Evolutionary conservation across 2,113 vertebrate genomes (phyloP), one percentile per base, ranked within the genome.

Genomic region (Gobius niger): DNA sequence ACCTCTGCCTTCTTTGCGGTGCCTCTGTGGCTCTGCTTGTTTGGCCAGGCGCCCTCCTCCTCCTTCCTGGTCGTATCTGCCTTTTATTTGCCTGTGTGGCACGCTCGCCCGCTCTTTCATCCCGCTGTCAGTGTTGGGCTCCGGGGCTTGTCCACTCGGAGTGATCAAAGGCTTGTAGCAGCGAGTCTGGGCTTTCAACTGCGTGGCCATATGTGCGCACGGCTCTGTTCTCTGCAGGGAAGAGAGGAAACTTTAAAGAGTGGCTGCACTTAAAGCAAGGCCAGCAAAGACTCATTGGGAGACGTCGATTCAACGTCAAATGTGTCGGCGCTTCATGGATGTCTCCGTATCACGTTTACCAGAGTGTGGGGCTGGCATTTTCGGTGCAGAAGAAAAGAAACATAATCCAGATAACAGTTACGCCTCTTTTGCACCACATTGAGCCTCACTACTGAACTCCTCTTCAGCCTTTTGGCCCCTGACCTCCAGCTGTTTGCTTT

Each of bases 161-260:
- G 16, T 80, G 85, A 90, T 91, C 87, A 89, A 90, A 88, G 85
- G 68, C 40, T 0, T 18, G 42, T 13, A 65, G 65, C 77, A 34
- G 62, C 66, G 11, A 4, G 49, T 42, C 59, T 1, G 54, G 47
- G 16, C 74, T 80, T 83, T 78, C 67, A 83, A 75, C 68, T 74
- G 63, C 68, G 66, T 49, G 68, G 72, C 57, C 70, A 44, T 63
- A 19, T 67, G 70, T 68, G 61, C 74, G 67, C 47, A 1, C 61
- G n/a, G 46, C 19, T 44, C 34, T 62, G 34, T 72, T 76, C 77
- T 71, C 73, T 0, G 72, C 72, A 65, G 66, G 66, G 63, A 80
- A 80, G 78, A 66, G 7, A 44, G 76, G 66, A 14, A 19, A 18
- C 54, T 10, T 3, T 46, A 47, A 47, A 41, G 44, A 16, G 18